Base-by-base conservation (phyloP, 2,888 invertebrate genomes). In the Augiades crinisus region DNA sequence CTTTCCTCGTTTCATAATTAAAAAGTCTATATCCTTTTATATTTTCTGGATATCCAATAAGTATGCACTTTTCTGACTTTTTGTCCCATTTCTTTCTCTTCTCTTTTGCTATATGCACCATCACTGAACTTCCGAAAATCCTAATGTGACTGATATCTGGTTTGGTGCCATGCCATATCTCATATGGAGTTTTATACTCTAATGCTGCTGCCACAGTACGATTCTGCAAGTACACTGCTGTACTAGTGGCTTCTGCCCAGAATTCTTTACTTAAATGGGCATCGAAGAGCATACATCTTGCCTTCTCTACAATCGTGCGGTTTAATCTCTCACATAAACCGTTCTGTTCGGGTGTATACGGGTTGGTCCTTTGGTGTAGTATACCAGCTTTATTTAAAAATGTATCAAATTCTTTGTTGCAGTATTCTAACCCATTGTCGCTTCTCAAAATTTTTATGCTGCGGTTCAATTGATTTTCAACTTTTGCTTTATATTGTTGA, bases 11-110 rank as follows among this genome's bases (percentile, higher is more conserved):
- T 30, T 10, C n/a, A 2, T 16, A 47, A 40, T 60, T 37, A 31
- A 56, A 55, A 1, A 60, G 27, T 13, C 64, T 53, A 33, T 64
- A 63, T 1, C 61, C 65, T 40, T 65, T 63, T 1, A 59, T 41
- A 41, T 57, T 51, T 4, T 63, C 60, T 12, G 54, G 22, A 45
- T 56, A 63, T 5, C 64, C 58, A 7, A 58, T 40, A 3, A 61
- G 31, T 12, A 56, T 54, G 8, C 8, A 10, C 27, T 55, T 44
- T 10, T 38, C 13, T 5, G 52, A 10, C 6, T 37, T 37, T 21
- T 2, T 37, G 7, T 40, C 14, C 14, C 14, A 24, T 5, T 40
- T 40, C 1, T 2, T 1, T 4, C 38, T 2, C 5, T 24, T 14
- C 10, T 24, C 38, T 38, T 38, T 38, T 3, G 12, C 2, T 2